phyloP scores from a whole-genome alignment of 2,888 invertebrate genomes.

The Anoncus sp. region DNA sequence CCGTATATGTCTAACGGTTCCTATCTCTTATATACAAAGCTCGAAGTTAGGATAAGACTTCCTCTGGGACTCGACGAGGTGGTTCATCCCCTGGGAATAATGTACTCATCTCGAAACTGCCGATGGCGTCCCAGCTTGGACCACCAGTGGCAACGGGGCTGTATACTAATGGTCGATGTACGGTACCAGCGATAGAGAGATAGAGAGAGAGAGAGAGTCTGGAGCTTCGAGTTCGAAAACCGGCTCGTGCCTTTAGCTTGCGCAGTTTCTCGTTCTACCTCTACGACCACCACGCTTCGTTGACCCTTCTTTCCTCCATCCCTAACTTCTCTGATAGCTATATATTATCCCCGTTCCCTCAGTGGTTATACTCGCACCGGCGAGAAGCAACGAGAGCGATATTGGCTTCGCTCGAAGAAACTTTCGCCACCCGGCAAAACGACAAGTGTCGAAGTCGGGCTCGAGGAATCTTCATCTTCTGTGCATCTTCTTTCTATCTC shows the following conservation, averaged over 20 bases:
- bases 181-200: background rate
- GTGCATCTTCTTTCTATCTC: conserved; percentile 44
- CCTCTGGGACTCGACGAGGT: conserved; percentile 68
- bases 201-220: conserved; percentile 14
- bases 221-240: conserved; percentile 54
- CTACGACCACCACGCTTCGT: conserved; percentile 38
- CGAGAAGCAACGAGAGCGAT: conserved; percentile 54
- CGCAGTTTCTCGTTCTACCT: conserved; percentile 59
- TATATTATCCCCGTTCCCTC: conserved; percentile 49
- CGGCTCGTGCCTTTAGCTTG: conserved; percentile 10
- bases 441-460: conserved; percentile 64
- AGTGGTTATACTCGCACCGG: conserved; percentile 31
- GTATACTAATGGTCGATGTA: conserved; percentile 28
- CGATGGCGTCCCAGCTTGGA: conserved; percentile 68
- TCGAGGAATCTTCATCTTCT: conserved; percentile 61
- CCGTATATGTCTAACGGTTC: conserved; percentile 27
- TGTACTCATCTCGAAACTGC: conserved; percentile 75
- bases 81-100: conserved; percentile 68
- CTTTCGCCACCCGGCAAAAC: conserved; percentile 70
- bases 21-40: conserved; percentile 68
- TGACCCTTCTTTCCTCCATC: conserved; percentile 45
- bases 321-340: conserved; percentile 39
- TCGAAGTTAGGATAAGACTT: conserved; percentile 73
- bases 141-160: conserved; percentile 48
- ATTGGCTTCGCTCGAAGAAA: conserved; percentile 69